These are phyloP conservation scores for Podarcis cretensis DNA, from an alignment of 2,113 vertebrate species.

Conservation along the genomic window DNA sequence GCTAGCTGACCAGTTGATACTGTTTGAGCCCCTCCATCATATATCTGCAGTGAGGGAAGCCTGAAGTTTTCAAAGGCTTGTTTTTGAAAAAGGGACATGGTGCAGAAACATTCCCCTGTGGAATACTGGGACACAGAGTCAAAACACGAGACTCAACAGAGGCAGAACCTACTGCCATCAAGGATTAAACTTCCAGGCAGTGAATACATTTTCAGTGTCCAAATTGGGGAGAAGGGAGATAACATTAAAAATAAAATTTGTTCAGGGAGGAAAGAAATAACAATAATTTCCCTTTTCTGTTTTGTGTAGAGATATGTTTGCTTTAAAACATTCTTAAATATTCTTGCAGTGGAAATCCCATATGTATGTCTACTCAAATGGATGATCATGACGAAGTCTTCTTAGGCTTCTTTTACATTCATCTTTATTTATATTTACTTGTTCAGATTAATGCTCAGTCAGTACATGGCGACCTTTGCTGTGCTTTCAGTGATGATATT, in stretches of 20 bases:
- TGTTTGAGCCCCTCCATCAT: not conserved
- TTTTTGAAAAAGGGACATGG: not conserved
- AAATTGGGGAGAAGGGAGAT: slow-evolving; percentile 2
- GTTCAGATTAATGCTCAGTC: not conserved
- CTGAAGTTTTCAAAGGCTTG: not conserved
- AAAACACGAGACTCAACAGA: not conserved
- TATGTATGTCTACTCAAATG: not conserved
- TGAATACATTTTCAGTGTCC: not conserved
- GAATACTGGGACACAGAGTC: not conserved
- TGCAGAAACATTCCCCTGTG: not conserved
- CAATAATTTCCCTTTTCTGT: not conserved
- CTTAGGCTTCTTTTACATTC: not conserved
- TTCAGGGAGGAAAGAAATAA: not conserved
- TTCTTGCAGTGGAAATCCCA: not conserved
- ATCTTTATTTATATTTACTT: not conserved
- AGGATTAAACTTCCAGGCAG: not conserved
- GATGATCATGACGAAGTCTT: not conserved
- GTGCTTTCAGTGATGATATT: not conserved
- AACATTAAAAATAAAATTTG: not conserved
- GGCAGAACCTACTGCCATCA: not conserved
- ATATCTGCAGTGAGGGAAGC: not conserved
- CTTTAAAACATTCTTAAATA: not conserved
- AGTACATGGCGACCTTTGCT: not conserved
- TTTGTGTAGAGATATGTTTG: not conserved
- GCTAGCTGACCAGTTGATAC: not conserved